Evolutionary conservation across 1,140 invertebrate species (phyloP).

Genomic region (Tetramorium simillimum): DNA sequence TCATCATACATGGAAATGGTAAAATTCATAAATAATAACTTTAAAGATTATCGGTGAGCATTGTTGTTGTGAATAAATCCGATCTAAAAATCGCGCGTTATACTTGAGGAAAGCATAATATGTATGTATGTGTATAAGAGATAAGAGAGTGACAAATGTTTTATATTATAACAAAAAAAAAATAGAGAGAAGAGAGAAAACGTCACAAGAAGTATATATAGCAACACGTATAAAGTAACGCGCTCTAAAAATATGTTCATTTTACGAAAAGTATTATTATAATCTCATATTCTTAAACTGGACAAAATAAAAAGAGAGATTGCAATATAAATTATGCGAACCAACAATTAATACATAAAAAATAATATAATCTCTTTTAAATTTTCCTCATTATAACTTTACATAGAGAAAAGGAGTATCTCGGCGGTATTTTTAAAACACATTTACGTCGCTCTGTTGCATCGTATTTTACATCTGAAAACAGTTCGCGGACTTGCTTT

Average conservation of each 20-base stretch:
- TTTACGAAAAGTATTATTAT: background rate
- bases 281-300: background rate
- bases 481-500: background rate
- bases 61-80: background rate
- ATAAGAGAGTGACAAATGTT: background rate
- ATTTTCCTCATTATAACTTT: background rate
- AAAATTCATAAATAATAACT: background rate
- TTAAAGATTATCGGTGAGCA: background rate
- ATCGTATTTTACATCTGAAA: background rate
- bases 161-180: constrained; percentile 16
- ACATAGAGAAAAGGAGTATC: background rate
- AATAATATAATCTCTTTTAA: background rate
- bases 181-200: background rate
- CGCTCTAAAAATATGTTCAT: background rate
- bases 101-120: background rate
- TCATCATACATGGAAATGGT: background rate
- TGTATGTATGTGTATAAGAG: background rate
- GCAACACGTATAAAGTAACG: background rate
- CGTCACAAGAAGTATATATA: background rate
- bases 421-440: background rate
- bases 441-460: background rate
- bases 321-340: background rate
- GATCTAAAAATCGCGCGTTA: background rate
- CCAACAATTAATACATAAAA: background rate
- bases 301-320: background rate